phyloP scores from a whole-genome alignment of 2,888 invertebrate species.

The Clivina fossor region DNA sequence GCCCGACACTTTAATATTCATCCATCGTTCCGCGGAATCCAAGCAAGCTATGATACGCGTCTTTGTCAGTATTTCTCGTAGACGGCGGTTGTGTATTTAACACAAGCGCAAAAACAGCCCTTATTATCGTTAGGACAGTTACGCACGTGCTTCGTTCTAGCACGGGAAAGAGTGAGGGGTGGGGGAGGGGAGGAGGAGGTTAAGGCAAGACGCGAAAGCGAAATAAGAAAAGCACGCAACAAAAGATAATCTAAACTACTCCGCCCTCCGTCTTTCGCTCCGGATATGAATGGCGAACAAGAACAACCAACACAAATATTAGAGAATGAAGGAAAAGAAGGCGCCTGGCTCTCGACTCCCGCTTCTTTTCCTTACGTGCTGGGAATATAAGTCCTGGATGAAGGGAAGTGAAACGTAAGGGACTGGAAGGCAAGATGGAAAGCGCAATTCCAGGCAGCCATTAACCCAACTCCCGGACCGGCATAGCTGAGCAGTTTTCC shows the following conservation, averaged over 20 bases:
- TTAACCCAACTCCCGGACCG: slow-evolving; percentile 67
- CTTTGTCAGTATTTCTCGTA: slow-evolving; percentile 6
- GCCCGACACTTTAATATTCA: slow-evolving; percentile 27
- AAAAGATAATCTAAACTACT: slow-evolving; percentile 33
- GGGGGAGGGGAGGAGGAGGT: too few relatives aligned
- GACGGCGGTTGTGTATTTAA: slow-evolving; percentile 21
- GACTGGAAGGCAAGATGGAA: slow-evolving; percentile 59
- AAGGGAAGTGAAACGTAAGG: slow-evolving; percentile 43
- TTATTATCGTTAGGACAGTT: slow-evolving; percentile 21
- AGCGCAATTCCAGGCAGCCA: slow-evolving; percentile 72
- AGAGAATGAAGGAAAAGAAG: background rate
- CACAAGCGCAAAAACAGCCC: slow-evolving; percentile 22
- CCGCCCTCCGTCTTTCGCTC: slow-evolving; percentile 11
- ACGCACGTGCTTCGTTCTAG: slow-evolving; percentile 29
- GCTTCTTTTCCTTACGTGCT: slow-evolving; percentile 56
- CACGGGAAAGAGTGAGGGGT: too few relatives aligned
- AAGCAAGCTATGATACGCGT: too few relatives aligned
- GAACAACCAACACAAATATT: slow-evolving; percentile 31
- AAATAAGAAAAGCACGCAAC: slow-evolving; percentile 25
- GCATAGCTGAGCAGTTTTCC: slow-evolving; percentile 55
- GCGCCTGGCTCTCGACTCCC: slow-evolving; percentile 52
- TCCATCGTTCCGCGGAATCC: too few relatives aligned
- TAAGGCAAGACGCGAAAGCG: background rate
- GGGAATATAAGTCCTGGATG: slow-evolving; percentile 48
- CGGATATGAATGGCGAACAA: slow-evolving; percentile 31